A percentile compares a stretch with the other conserved stretches of the same genome.
phyloP scores from a whole-genome alignment of 2,797 vertebrate species.

The Nannoperca obscura region DNA sequence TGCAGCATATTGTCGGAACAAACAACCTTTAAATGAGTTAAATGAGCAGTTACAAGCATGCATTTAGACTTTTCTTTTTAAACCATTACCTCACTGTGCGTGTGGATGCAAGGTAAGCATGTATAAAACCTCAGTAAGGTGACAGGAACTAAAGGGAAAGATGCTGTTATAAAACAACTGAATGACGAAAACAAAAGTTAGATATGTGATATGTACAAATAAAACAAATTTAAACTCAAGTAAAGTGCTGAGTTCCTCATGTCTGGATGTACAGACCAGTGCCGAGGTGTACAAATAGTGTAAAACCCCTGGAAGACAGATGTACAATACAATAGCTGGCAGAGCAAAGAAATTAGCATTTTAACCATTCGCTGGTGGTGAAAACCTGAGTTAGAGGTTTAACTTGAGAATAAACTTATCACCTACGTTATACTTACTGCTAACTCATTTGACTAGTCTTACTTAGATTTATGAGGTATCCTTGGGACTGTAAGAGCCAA shows the following conservation, averaged over 20 bases:
- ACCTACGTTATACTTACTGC: slow-evolving; percentile 16
- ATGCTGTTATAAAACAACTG: background rate
- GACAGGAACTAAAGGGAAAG: background rate
- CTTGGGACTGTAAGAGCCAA: slow-evolving; percentile 28
- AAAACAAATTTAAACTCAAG: background rate
- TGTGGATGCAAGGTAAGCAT: slow-evolving; percentile 18
- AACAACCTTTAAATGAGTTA: slow-evolving; percentile 53
- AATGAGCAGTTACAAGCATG: slow-evolving; percentile 35
- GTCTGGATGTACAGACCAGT: background rate
- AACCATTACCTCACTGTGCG: slow-evolving; percentile 46
- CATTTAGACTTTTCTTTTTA: slow-evolving; percentile 25
- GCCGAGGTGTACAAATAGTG: too few relatives aligned
- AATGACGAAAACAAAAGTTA: background rate
- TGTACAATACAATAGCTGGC: background rate
- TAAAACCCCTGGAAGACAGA: background rate
- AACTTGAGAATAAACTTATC: background rate
- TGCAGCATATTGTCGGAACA: slow-evolving; percentile 29
- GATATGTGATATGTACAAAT: background rate
- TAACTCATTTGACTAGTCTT: slow-evolving; percentile 34
- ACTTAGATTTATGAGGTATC: slow-evolving; percentile 40
- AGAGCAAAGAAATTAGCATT: background rate
- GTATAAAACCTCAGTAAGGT: slow-evolving; percentile 11
- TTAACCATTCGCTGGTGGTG: background rate
- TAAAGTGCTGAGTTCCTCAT: background rate
- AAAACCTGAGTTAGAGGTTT: background rate